phyloP scores from a whole-genome alignment of 2,888 invertebrate species.

The Ecliptopera silaceata region DNA sequence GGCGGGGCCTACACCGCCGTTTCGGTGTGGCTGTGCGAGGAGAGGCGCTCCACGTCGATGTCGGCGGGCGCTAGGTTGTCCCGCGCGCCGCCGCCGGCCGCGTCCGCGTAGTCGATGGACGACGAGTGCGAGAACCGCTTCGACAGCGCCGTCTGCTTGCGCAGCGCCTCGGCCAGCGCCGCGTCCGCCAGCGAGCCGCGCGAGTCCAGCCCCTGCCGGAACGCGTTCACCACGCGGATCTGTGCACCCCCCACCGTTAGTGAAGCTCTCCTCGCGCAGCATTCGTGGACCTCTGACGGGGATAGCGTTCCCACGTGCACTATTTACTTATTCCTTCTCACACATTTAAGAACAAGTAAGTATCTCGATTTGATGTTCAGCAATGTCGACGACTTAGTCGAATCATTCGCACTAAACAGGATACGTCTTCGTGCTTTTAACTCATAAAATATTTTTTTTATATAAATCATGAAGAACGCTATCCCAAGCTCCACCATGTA shows the following conservation, averaged over 20 bases:
- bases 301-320: constrained; percentile 19
- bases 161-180: constrained; percentile 95
- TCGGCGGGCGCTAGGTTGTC: constrained; percentile 95
- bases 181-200: constrained; percentile 96
- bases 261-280: constrained; percentile 18
- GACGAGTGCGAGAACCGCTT: constrained; percentile 95
- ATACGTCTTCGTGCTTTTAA: too few relatives aligned
- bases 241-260: constrained; percentile 79
- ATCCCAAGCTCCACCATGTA: constrained; percentile 24
- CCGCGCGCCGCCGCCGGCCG: constrained; percentile 93
- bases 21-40: constrained; percentile 97
- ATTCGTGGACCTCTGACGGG: constrained; percentile 38
- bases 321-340: background rate
- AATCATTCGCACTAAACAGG: too few relatives aligned
- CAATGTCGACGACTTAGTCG: background rate
- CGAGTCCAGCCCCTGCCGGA: constrained; percentile 99
- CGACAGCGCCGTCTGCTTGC: constrained; percentile 95
- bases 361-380: too few relatives aligned
- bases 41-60: constrained; percentile 95
- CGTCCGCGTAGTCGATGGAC: constrained; percentile 95
- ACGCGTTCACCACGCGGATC: constrained; percentile 99
- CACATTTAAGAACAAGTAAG: background rate
- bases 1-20: constrained; percentile 89
- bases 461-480: constrained; percentile 19
- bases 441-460: background rate